A percentile compares a stretch with the other conserved stretches of the same genome.
Evolutionary conservation across 2,888 invertebrate species (phyloP).

Genomic region (Melolontha melolontha): DNA sequence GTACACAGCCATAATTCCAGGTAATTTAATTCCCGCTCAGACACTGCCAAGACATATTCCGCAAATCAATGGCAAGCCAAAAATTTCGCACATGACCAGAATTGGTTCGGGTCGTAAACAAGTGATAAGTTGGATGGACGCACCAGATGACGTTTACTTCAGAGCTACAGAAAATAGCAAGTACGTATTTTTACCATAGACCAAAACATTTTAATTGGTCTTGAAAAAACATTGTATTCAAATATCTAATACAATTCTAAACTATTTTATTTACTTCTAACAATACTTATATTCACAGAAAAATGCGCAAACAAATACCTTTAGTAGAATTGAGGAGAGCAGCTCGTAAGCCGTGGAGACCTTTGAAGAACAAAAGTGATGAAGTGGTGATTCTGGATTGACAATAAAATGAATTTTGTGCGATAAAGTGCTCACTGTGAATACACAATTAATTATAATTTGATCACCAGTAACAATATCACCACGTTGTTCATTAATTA

Average conservation of each 20-base stretch:
- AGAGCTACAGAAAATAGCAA: slow-evolving; percentile 91
- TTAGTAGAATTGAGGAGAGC: slow-evolving; percentile 84
- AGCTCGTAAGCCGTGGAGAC: slow-evolving; percentile 87
- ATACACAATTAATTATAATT: slow-evolving; percentile 43
- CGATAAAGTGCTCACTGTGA: slow-evolving; percentile 59
- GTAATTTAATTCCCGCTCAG: slow-evolving; percentile 76
- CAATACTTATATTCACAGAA: slow-evolving; percentile 69
- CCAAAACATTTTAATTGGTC: too few relatives aligned
- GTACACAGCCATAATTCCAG: slow-evolving; percentile 78
- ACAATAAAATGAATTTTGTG: slow-evolving; percentile 36
- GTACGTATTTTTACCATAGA: slow-evolving; percentile 70
- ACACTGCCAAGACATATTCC: slow-evolving; percentile 77
- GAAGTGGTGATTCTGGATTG: slow-evolving; percentile 79
- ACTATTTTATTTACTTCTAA: not conserved
- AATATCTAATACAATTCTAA: not conserved
- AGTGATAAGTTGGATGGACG: slow-evolving; percentile 98
- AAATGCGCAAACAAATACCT: slow-evolving; percentile 84
- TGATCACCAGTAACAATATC: slow-evolving; percentile 57
- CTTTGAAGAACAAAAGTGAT: slow-evolving; percentile 67
- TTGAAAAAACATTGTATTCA: too few relatives aligned
- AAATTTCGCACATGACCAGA: slow-evolving; percentile 82
- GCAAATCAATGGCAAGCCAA: slow-evolving; percentile 86
- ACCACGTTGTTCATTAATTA: slow-evolving; percentile 42
- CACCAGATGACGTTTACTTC: slow-evolving; percentile 97
- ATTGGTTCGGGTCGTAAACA: slow-evolving; percentile 85